Evolutionary conservation across 2,113 vertebrate species (phyloP).

Genomic region (Gorilla gorilla): DNA sequence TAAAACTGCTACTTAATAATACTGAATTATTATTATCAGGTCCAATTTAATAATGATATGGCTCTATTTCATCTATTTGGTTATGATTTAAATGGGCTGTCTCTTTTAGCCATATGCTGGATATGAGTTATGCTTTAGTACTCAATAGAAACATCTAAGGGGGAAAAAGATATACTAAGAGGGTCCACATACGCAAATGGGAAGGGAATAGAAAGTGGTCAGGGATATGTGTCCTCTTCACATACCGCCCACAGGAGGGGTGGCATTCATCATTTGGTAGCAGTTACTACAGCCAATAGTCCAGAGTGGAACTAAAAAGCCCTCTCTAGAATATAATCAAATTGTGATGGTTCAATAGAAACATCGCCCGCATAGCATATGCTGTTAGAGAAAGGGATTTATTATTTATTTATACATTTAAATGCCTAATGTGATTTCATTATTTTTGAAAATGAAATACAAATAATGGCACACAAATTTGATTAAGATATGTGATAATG

Average conservation of each 20-base stretch:
- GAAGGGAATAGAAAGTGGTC: background rate
- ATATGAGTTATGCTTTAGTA: background rate
- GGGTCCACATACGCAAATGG: background rate
- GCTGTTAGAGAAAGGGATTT: background rate
- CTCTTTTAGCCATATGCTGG: background rate
- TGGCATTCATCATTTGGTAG: background rate
- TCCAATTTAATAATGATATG: background rate
- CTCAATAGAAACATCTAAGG: background rate
- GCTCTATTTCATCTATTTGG: background rate
- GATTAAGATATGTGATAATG: background rate
- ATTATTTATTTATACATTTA: background rate
- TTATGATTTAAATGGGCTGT: background rate
- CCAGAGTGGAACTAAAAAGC: background rate
- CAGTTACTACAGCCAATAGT: background rate
- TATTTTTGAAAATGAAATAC: background rate
- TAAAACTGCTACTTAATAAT: background rate
- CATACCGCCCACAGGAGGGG: accelerated
- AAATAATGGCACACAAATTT: background rate
- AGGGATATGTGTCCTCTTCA: background rate
- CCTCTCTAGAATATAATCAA: background rate
- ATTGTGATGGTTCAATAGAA: background rate
- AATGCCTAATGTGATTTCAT: background rate
- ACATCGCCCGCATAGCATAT: background rate
- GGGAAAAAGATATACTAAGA: background rate
- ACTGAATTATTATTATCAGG: background rate